Base-by-base conservation (phyloP, 2,797 vertebrate species). In the Pseudochirops cupreus region DNA sequence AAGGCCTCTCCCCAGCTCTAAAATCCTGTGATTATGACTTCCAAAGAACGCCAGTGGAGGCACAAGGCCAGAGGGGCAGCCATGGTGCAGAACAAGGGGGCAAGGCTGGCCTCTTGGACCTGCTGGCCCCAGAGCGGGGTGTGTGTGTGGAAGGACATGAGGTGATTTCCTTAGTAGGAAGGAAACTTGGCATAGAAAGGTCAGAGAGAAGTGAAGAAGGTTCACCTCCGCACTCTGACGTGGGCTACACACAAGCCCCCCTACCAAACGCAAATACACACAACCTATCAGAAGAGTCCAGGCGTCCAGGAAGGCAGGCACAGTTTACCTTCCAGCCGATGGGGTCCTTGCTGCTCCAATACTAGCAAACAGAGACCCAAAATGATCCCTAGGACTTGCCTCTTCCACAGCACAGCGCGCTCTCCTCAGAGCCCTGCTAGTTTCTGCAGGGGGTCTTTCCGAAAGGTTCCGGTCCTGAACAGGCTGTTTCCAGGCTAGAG, bases 391-490 rank as follows among this genome's bases (percentile, higher is more conserved):
- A 1, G 39, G 52, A 0, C 97, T 50, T 96, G 98, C 99, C 98
- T 99, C 98, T 74, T 99, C 98, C 94, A 98, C 98, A 1, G 98
- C 96, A 92, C 95, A 98, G 29, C 97, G 89, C 57, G 97, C 95
- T 58, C 97, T 98, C 96, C 98, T 98, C 55, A 93, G 87, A 93
- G 97, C 96, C 95, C 96, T 98, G 95, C 95, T 39, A 90, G 31
- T n/a, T 50, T 98, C 98, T 21, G 96, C 54, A 91, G 96, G 18
- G 0, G 24, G 10, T 92, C 94, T 56, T 50, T 95, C 94, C 28
- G 97, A 95, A 57, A 50, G 28, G 16, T 89, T 0, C 7, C 82
- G 92, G 54, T 98, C 98, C 92, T 97, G 98, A 54, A 97, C 93
- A 33, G 95, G 95, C n/a, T 92, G 96, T 67, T 97, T 98, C 97